Conservation (phyloP, 2,888 invertebrate genomes). For the Agrotis puta region DNA sequence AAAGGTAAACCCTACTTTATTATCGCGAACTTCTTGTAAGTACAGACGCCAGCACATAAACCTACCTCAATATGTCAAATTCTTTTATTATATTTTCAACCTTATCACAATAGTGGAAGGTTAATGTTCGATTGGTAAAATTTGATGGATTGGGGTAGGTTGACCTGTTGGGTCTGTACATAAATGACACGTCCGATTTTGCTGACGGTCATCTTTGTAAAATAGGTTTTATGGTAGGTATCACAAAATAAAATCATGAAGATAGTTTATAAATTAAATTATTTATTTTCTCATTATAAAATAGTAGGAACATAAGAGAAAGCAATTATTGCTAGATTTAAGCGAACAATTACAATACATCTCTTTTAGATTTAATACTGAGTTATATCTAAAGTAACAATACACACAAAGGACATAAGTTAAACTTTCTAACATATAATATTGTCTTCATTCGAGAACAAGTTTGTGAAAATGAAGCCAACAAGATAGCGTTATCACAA, state of each 20-base stretch:
- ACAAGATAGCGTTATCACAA: constrained; percentile 32
- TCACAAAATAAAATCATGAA: constrained; percentile 26
- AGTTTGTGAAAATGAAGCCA: constrained; percentile 15
- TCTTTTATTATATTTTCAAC: too few relatives aligned
- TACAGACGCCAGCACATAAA: too few relatives aligned
- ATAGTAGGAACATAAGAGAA: constrained; percentile 60
- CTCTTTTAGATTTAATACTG: constrained; percentile 60
- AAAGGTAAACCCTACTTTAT: constrained; percentile 4
- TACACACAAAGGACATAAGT: constrained; percentile 56
- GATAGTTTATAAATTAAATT: constrained; percentile 15
- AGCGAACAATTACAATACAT: constrained; percentile 46
- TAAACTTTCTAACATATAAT: constrained; percentile 19
- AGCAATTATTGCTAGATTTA: constrained; percentile 36
- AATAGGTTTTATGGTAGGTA: neutral
- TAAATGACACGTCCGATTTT: neutral
- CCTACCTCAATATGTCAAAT: too few relatives aligned
- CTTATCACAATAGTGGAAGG: too few relatives aligned
- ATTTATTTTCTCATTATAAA: constrained; percentile 45
- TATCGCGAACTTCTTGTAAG: neutral
- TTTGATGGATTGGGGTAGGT: too few relatives aligned
- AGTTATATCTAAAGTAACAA: constrained; percentile 47
- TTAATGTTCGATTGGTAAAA: too few relatives aligned
- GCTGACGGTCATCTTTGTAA: neutral
- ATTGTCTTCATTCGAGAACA: constrained; percentile 15
- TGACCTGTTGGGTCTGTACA: too few relatives aligned